phyloP scores from a whole-genome alignment of 2,888 invertebrate species.

The Axea sp. region DNA sequence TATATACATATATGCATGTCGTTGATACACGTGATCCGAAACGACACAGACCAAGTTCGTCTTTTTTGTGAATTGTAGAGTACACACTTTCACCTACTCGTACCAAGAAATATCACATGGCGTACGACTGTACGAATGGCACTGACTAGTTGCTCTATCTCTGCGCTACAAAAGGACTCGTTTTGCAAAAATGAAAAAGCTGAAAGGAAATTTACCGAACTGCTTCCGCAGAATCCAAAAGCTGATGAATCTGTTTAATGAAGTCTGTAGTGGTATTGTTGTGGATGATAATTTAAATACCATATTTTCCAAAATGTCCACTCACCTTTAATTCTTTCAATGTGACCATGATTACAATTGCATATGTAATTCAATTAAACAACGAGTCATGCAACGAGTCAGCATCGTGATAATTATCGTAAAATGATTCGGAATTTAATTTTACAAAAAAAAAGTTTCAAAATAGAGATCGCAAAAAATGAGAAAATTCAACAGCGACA shows the following conservation, averaged over 20 bases:
- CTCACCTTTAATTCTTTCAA: background rate
- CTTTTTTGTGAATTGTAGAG: constrained; percentile 27
- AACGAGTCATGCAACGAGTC: too few relatives aligned
- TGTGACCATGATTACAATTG: too few relatives aligned
- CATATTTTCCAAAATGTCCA: constrained; percentile 5
- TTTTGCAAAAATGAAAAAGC: constrained; percentile 1
- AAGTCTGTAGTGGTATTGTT: constrained; percentile 5
- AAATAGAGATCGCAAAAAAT: background rate
- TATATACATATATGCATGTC: constrained; percentile 1
- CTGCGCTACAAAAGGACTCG: background rate
- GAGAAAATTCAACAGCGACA: background rate
- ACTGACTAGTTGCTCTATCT: constrained; percentile 34
- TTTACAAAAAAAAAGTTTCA: too few relatives aligned
- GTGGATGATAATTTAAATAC: constrained; percentile 5
- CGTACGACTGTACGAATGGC: constrained; percentile 30
- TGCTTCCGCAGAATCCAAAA: constrained; percentile 4
- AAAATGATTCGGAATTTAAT: too few relatives aligned
- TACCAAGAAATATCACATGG: constrained; percentile 46
- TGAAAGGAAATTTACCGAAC: too few relatives aligned
- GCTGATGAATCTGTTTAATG: background rate
- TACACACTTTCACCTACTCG: constrained; percentile 54
- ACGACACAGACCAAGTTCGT: constrained; percentile 33
- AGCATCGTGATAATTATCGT: too few relatives aligned
- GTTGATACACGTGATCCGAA: background rate
- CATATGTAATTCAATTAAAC: too few relatives aligned